phyloP scores from a whole-genome alignment of 1,140 invertebrate species.

The Wiebesia pumilae region DNA sequence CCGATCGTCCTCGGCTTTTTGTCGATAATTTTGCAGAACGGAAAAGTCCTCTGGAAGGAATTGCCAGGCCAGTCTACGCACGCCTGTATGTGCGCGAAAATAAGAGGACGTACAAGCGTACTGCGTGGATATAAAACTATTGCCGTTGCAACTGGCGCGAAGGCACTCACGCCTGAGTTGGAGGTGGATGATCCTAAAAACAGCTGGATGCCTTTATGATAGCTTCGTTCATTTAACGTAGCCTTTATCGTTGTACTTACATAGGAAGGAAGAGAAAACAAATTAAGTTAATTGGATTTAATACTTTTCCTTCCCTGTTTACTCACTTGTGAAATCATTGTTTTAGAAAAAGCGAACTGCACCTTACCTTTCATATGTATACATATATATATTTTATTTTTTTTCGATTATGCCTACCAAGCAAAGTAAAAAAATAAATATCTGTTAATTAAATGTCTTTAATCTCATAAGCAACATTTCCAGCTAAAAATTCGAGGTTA shows the following conservation, averaged over 20 bases:
- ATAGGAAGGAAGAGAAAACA: not conserved
- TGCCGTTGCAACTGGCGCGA: not conserved
- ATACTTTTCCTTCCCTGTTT: not conserved
- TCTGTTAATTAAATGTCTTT: not conserved
- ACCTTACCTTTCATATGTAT: not conserved
- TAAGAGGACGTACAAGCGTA: not conserved
- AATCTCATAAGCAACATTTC: too few relatives aligned
- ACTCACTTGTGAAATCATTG: not conserved
- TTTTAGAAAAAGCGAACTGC: not conserved
- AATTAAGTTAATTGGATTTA: slow-evolving; percentile 3
- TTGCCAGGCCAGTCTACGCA: slow-evolving; percentile 9
- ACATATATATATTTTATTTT: too few relatives aligned
- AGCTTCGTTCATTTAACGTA: slow-evolving; percentile 30
- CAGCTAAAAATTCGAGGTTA: too few relatives aligned
- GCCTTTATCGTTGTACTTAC: not conserved
- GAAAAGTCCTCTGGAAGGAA: slow-evolving; percentile 61
- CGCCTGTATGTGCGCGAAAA: not conserved
- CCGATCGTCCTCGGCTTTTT: slow-evolving; percentile 63
- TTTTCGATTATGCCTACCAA: not conserved
- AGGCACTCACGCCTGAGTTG: not conserved
- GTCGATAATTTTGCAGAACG: slow-evolving; percentile 68
- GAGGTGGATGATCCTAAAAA: slow-evolving; percentile 11
- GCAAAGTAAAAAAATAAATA: not conserved
- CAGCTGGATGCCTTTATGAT: slow-evolving; percentile 19
- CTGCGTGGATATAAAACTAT: not conserved